Conservation (phyloP, 2,888 invertebrate species). For the Cecidostiba fungosa region DNA sequence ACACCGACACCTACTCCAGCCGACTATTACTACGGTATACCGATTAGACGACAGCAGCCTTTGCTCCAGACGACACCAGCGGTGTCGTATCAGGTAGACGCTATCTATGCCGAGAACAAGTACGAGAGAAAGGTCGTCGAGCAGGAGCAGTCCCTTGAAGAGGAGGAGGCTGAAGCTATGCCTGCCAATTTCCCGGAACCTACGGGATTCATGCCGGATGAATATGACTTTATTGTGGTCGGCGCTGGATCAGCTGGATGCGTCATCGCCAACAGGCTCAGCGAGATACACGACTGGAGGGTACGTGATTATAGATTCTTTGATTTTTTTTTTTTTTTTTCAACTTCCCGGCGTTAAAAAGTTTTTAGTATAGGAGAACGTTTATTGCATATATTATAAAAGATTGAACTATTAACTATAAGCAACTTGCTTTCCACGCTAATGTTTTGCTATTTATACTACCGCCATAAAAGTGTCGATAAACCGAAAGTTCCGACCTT, state of each 20-base stretch:
- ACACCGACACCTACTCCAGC: neutral
- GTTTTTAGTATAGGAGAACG: neutral
- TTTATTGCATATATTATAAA: neutral
- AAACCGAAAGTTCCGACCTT: neutral
- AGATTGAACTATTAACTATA: neutral
- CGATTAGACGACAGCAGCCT: neutral
- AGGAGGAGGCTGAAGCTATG: neutral
- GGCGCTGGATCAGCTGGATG: conserved; percentile 83
- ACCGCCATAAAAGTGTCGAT: neutral
- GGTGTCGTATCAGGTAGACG: conserved; percentile 9
- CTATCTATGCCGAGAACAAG: conserved; percentile 19
- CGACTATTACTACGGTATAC: conserved; percentile 27
- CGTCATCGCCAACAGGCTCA: conserved; percentile 81
- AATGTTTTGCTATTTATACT: neutral
- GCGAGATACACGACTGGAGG: conserved; percentile 71
- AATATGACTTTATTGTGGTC: conserved; percentile 81
- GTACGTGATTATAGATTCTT: conserved; percentile 62
- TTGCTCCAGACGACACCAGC: neutral
- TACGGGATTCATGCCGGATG: conserved; percentile 47
- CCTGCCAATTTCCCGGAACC: conserved; percentile 58
- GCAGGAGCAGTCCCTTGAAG: conserved; percentile 21
- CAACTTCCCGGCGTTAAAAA: neutral
- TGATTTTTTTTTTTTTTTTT: neutral
- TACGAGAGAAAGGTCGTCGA: neutral
- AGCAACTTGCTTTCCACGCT: conserved; percentile 4